phyloP scores from a whole-genome alignment of 2,797 vertebrate genomes.

The Aeoliscus strigatus region DNA sequence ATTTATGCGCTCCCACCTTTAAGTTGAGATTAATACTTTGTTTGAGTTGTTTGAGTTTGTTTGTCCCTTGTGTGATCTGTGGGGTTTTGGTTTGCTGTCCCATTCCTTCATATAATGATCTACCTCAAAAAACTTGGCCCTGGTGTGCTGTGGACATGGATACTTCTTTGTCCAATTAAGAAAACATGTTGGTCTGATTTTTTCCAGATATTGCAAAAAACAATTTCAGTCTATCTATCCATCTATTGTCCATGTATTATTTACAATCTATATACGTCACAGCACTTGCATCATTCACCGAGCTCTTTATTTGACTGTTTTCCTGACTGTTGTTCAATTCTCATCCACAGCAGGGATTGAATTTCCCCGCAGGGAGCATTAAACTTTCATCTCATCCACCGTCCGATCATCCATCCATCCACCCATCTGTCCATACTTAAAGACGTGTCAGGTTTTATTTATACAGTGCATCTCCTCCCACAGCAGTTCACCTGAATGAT shows the following conservation, averaged over 20 bases:
- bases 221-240: neutral
- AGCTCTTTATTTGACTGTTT: slow-evolving; percentile 1
- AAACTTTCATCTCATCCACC: slow-evolving; percentile 56
- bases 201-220: no score
- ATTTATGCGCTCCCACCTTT: no score
- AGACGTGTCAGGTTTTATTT: slow-evolving; percentile 22
- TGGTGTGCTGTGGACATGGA: no score
- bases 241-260: slow-evolving; percentile 4
- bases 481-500: slow-evolving; percentile 1
- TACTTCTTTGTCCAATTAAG: no score
- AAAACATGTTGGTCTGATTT: no score
- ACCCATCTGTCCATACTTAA: slow-evolving; percentile 28
- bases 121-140: no score
- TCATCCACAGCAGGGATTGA: slow-evolving; percentile 18
- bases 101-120: no score
- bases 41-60: no score
- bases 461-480: slow-evolving; percentile 11
- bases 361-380: slow-evolving; percentile 42
- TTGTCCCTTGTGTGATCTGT: no score
- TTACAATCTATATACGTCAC: slow-evolving; percentile 2
- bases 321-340: slow-evolving; percentile 6
- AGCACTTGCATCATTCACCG: neutral
- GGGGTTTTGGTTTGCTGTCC: no score
- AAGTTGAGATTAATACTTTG: no score
- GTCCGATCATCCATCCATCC: slow-evolving; percentile 32